Percentiles rank a stretch among this genome's conserved stretches.
Evolutionary conservation across 2,113 vertebrate species (phyloP).

Genomic region (Seriola dumerili): DNA sequence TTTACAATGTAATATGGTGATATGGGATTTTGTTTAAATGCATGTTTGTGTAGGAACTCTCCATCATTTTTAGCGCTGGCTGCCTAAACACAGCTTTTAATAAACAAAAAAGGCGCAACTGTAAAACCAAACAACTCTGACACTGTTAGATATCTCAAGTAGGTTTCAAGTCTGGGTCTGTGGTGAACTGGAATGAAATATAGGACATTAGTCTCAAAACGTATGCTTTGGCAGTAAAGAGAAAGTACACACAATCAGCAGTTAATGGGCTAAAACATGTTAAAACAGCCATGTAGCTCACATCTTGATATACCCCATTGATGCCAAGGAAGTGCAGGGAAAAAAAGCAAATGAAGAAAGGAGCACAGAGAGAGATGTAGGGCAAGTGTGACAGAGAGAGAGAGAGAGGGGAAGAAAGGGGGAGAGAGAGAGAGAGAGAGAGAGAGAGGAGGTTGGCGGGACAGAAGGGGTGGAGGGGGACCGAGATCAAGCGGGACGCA

Average conservation of each 20-base stretch:
- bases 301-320: conserved; percentile 9
- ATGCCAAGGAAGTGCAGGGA: background rate
- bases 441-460: conserved; percentile 31
- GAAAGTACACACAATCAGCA: conserved; percentile 22
- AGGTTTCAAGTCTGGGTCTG: background rate
- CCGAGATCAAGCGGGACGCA: conserved; percentile 72
- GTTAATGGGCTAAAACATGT: conserved; percentile 32
- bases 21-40: background rate
- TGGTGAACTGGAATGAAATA: background rate
- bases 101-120: too few relatives aligned
- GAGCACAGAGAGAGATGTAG: background rate
- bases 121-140: background rate
- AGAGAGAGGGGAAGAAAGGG: background rate
- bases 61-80: background rate
- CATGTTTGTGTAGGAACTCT: too few relatives aligned
- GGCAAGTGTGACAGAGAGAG: conserved; percentile 1
- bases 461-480: conserved; percentile 45
- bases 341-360: background rate
- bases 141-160: background rate
- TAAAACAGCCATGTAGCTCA: background rate
- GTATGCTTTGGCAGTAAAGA: conserved; percentile 3
- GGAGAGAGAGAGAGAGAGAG: background rate
- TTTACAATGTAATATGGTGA: background rate
- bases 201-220: background rate
- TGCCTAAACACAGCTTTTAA: too few relatives aligned